Percentiles rank a stretch among this genome's conserved stretches.
Conservation (phyloP, 2,888 invertebrate species). For the Brassicogethes aeneus region DNA sequence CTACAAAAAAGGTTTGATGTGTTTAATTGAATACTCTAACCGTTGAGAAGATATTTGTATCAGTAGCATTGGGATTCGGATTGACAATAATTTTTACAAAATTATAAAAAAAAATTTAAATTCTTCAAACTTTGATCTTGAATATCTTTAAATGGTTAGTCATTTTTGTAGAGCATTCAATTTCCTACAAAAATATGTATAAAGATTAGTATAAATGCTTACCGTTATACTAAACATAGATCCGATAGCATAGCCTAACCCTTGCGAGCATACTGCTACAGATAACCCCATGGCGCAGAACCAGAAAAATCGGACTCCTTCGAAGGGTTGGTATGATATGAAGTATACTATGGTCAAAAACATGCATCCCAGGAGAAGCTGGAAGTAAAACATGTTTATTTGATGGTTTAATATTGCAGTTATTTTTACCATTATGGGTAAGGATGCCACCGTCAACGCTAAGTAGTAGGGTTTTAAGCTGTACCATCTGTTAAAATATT, state of each 20-base stretch:
- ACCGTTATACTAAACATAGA: conserved; percentile 50
- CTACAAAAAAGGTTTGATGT: no score
- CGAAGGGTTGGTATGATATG: conserved; percentile 59
- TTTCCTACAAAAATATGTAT: no score
- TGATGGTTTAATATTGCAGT: no score
- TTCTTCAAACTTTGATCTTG: no score
- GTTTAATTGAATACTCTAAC: no score
- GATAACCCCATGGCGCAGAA: conserved; percentile 51
- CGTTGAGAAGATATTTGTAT: no score
- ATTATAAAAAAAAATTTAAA: no score
- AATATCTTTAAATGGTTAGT: no score
- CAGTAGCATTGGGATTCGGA: no score
- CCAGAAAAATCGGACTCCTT: conserved; percentile 50
- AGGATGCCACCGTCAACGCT: conserved; percentile 28
- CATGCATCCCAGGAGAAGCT: conserved; percentile 42
- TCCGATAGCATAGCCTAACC: conserved; percentile 62
- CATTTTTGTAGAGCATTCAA: conserved; percentile 1
- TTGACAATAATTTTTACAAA: no score
- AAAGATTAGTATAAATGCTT: conserved; percentile 34
- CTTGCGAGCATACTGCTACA: conserved; percentile 61
- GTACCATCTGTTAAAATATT: conserved; percentile 61
- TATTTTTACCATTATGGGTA: not conserved
- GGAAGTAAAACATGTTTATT: conserved; percentile 19
- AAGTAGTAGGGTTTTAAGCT: conserved; percentile 54
- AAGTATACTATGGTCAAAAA: conserved; percentile 47